Conservation (phyloP, 2,888 invertebrate genomes). For the Conistra vaccinii region DNA sequence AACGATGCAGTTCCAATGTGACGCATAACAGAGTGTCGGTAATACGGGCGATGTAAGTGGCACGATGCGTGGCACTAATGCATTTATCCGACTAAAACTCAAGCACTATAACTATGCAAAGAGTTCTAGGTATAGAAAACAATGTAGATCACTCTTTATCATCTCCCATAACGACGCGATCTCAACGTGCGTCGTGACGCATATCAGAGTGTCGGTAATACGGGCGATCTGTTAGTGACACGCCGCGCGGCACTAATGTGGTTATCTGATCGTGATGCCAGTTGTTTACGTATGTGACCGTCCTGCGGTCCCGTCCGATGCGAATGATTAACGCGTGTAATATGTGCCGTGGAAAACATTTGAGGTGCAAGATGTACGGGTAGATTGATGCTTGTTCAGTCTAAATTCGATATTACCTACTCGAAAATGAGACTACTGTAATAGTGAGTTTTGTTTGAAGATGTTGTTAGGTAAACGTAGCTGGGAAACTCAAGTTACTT, state of each 20-base stretch:
- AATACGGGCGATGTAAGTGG: slow-evolving; percentile 68
- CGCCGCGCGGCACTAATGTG: slow-evolving; percentile 72
- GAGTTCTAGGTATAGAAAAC: not conserved
- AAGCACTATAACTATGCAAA: not conserved
- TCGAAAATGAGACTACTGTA: too few relatives aligned
- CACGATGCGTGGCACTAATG: slow-evolving; percentile 72
- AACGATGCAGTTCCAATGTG: slow-evolving; percentile 9
- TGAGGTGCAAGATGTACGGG: slow-evolving; percentile 7
- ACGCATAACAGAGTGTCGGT: slow-evolving; percentile 47
- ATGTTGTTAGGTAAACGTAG: slow-evolving; percentile 12
- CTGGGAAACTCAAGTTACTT: not conserved
- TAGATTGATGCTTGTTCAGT: not conserved
- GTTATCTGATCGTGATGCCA: slow-evolving; percentile 73
- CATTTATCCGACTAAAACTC: slow-evolving; percentile 69
- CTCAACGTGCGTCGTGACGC: slow-evolving; percentile 36
- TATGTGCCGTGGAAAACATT: slow-evolving; percentile 28
- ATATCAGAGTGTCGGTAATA: slow-evolving; percentile 47
- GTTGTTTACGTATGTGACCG: slow-evolving; percentile 69
- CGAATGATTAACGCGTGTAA: slow-evolving; percentile 42
- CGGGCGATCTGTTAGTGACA: slow-evolving; percentile 71
- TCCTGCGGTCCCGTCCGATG: slow-evolving; percentile 36
- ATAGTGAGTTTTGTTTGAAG: not conserved
- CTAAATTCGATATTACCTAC: not conserved
- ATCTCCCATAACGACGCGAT: not conserved
- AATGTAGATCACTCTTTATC: too few relatives aligned